Evolutionary conservation across 2,113 vertebrate species (phyloP).

Genomic region (Gopherus evgoodei): DNA sequence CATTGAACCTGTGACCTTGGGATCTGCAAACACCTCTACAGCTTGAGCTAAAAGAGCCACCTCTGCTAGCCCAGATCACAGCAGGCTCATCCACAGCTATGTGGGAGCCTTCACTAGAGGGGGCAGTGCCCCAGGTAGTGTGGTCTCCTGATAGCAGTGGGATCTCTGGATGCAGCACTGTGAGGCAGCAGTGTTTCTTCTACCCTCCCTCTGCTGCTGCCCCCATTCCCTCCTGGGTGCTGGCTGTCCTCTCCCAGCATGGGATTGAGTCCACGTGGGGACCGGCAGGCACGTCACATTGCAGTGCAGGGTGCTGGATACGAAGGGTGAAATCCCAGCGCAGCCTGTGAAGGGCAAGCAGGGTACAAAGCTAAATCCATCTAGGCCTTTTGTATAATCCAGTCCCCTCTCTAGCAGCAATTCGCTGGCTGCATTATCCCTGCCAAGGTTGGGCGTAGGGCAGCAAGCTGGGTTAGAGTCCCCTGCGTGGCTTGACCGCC

Average conservation of each 20-base stretch:
- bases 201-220: too few species aligned
- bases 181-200: too few species aligned
- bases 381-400: neutral
- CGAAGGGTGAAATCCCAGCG: neutral
- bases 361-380: neutral
- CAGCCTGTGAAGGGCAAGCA: neutral
- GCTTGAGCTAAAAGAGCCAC: neutral
- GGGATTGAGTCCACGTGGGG: too few species aligned
- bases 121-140: too few species aligned
- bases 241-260: too few species aligned
- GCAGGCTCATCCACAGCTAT: neutral
- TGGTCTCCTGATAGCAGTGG: neutral
- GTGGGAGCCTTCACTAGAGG: too few species aligned
- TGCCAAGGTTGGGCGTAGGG: neutral
- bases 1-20: neutral
- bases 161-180: neutral
- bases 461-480: neutral
- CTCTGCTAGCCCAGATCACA: too few species aligned
- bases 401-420: neutral
- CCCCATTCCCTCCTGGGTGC: neutral
- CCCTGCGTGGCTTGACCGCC: neutral
- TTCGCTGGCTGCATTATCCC: neutral
- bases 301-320: neutral
- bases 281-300: neutral
- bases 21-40: neutral